Evolutionary conservation across 2,113 vertebrate genomes (phyloP), one percentile per base, ranked within the genome.

Genomic region (Sitta europaea): DNA sequence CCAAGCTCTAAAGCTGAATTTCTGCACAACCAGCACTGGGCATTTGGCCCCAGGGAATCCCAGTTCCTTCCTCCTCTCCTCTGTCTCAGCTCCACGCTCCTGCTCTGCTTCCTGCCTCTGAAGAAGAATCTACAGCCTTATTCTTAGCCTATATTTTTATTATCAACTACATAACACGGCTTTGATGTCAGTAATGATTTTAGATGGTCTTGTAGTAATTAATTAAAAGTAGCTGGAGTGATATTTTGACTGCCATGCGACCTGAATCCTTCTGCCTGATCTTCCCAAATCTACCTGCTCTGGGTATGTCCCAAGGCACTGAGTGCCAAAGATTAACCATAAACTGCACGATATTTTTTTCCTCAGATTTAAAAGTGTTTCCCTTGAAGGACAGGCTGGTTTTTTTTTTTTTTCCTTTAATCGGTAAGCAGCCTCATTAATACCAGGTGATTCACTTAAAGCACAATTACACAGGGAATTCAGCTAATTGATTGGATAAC

Each of bases 381-480:
- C 79, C 40, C 65, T 91, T 76, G 66, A 92, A 95, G 33, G 18
- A 38, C 66, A 19, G 1, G 4, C 17, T 65, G 43, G 43, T 3
- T 18, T 65, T 61, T 62, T 36, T n/a, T 21, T 23, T 9, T 15
- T 27, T 7, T 6, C 23, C 55, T 78, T 75, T 55, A 86, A 86
- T 68, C 78, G 85, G 40, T 54, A 88, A 95, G 90, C 95, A 96
- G 73, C 33, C 57, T 93, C 75, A 58, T 75, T 95, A 97, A 85
- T 94, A 74, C 94, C 96, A 97, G 94, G 89, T 97, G 95, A 96
- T 96, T 96, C 90, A 93, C 96, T 95, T 94, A 94, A 94, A 96
- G 77, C 85, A 74, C 89, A 96, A 94, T 95, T 97, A 97, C 94
- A 94, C 48, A 96, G 79, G 90, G 94, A 94, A 96, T 96, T 95